Evolutionary conservation across 35 echinoderm and acorn worm species (phyloP).

Genomic region (Apostichopus japonicus): DNA sequence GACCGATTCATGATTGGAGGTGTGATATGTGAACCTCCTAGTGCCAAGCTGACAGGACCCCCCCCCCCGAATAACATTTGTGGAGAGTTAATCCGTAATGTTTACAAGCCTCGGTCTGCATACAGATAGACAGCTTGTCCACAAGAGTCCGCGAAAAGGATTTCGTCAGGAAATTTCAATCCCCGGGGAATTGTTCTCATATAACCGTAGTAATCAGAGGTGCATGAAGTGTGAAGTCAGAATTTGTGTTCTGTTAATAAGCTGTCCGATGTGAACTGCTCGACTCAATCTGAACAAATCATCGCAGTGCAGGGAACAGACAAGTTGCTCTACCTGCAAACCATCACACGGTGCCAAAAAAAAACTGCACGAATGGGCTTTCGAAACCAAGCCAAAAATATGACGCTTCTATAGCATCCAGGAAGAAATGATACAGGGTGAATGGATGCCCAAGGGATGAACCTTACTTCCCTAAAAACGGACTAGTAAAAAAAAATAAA

Average conservation of each 20-base stretch:
- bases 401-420: slow-evolving; percentile 8
- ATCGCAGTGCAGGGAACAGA: slow-evolving; percentile 22
- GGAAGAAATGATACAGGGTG: neutral
- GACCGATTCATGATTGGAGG: neutral
- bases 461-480: neutral
- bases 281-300: slow-evolving; percentile 54
- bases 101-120: neutral
- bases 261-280: slow-evolving; percentile 27
- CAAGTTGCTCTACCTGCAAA: slow-evolving; percentile 38
- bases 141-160: slow-evolving; percentile 31
- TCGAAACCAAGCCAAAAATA: slow-evolving; percentile 4
- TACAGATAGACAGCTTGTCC: slow-evolving; percentile 1
- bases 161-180: neutral
- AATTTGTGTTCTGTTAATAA: slow-evolving; percentile 60
- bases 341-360: neutral
- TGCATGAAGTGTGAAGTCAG: slow-evolving; percentile 54
- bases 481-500: neutral
- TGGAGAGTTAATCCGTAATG: slow-evolving; percentile 6
- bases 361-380: slow-evolving; percentile 31
- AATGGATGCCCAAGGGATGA: neutral
- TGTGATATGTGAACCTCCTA: slow-evolving; percentile 14
- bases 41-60: neutral
- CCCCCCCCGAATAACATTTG: neutral
- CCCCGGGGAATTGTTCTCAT: slow-evolving; percentile 41
- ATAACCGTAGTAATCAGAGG: slow-evolving; percentile 39